phyloP scores from a whole-genome alignment of 2,113 vertebrate species.

The Indicator indicator region DNA sequence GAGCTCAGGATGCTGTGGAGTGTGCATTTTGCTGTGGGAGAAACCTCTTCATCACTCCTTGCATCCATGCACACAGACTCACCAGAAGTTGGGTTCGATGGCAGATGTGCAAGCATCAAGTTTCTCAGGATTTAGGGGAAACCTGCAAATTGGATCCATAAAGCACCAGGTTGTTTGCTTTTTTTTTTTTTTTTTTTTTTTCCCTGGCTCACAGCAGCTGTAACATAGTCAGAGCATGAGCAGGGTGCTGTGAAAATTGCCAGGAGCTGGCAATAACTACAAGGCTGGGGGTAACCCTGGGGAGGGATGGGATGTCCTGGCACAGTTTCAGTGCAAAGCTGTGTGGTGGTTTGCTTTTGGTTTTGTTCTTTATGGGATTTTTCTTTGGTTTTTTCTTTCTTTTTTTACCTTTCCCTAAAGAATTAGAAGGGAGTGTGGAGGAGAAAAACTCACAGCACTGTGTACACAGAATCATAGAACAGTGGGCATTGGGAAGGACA shows the following conservation, averaged over 20 bases:
- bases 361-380: too few relatives aligned
- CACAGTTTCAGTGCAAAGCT: neutral
- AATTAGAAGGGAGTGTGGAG: rapidly evolving
- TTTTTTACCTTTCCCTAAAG: neutral
- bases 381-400: too few relatives aligned
- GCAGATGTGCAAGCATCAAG: neutral
- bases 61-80: rapidly evolving
- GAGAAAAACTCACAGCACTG: rapidly evolving
- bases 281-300: neutral
- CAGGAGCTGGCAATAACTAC: neutral
- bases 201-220: neutral
- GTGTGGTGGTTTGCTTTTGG: rapidly evolving
- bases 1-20: neutral
- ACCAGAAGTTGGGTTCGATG: neutral
- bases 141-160: neutral
- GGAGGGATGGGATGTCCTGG: neutral
- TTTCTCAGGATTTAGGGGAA: neutral
- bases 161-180: neutral
- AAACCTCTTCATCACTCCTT: neutral
- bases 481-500: too few relatives aligned
- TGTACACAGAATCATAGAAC: neutral
- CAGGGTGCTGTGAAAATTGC: neutral
- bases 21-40: neutral
- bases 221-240: neutral
- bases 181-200: neutral